phyloP scores from a whole-genome alignment of 2,113 vertebrate species.

The Melanocharis versteri region DNA sequence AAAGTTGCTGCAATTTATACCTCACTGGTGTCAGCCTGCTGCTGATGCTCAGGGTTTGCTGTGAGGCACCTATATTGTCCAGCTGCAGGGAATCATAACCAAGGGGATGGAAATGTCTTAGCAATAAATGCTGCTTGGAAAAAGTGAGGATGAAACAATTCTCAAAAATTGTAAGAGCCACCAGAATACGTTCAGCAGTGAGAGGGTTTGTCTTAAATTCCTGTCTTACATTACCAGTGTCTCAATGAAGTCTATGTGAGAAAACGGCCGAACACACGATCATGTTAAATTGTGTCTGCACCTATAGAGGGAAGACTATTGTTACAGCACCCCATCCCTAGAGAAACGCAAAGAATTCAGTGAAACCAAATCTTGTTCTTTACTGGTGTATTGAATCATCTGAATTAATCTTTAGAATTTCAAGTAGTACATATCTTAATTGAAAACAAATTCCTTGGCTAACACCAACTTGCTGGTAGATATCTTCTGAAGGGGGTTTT shows the following conservation, averaged over 20 bases:
- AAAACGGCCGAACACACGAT: not conserved
- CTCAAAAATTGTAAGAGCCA: not conserved
- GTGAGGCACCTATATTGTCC: not conserved
- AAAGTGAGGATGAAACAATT: not conserved
- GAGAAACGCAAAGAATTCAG: not conserved
- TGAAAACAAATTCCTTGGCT: not conserved
- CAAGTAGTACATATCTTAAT: not conserved
- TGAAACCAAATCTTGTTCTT: not conserved
- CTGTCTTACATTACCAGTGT: accelerated
- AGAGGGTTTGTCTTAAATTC: not conserved
- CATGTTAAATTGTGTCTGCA: not conserved
- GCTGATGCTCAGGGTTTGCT: not conserved
- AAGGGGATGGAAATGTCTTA: not conserved
- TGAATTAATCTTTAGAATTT: not conserved
- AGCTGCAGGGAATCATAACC: accelerated
- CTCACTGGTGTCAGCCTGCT: not conserved
- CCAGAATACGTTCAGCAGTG: not conserved
- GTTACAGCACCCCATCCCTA: not conserved
- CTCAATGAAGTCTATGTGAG: not conserved
- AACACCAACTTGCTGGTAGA: not conserved
- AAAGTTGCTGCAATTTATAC: not conserved
- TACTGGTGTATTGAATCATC: not conserved
- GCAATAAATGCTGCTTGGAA: not conserved
- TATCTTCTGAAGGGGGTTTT: not conserved
- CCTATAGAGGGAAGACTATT: not conserved